Evolutionary conservation across 2,888 invertebrate genomes (phyloP).

Genomic region (Chrysomela aeneicollis): DNA sequence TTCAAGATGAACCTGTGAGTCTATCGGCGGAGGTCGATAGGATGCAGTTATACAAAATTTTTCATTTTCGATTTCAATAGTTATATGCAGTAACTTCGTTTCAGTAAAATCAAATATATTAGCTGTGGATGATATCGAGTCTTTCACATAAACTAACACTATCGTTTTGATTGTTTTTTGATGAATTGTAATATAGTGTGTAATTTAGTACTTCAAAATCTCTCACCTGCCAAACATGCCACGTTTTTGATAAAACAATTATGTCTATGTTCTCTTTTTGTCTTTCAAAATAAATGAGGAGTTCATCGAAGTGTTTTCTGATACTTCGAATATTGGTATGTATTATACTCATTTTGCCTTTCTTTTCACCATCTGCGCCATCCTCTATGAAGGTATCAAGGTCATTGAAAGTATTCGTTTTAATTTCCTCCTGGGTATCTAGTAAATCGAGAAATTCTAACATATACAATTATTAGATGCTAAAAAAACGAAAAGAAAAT

Average conservation of each 20-base stretch:
- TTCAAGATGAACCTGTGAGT: neutral
- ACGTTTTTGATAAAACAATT: constrained; percentile 2
- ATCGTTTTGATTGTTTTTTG: neutral
- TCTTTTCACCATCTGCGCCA: neutral
- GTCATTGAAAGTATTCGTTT: constrained; percentile 7
- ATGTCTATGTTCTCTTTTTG: constrained; percentile 1
- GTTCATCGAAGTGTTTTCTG: neutral
- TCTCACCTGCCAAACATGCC: neutral
- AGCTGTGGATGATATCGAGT: neutral
- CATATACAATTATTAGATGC: neutral
- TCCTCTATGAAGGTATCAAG: constrained; percentile 4
- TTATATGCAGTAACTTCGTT: constrained; percentile 6
- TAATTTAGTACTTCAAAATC: neutral
- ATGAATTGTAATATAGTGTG: neutral
- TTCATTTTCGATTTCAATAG: constrained; percentile 9
- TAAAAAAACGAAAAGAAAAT: neutral
- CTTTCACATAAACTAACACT: neutral
- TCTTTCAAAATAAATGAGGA: neutral
- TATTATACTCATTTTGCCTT: constrained; percentile 6
- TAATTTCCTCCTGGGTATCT: constrained; percentile 8
- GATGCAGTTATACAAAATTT: constrained; percentile 5
- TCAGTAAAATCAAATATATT: neutral
- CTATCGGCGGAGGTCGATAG: neutral
- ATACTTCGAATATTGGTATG: neutral
- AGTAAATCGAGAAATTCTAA: constrained; percentile 4